Conservation (phyloP, 2,797 vertebrate species). For the Enoplosus armatus region DNA sequence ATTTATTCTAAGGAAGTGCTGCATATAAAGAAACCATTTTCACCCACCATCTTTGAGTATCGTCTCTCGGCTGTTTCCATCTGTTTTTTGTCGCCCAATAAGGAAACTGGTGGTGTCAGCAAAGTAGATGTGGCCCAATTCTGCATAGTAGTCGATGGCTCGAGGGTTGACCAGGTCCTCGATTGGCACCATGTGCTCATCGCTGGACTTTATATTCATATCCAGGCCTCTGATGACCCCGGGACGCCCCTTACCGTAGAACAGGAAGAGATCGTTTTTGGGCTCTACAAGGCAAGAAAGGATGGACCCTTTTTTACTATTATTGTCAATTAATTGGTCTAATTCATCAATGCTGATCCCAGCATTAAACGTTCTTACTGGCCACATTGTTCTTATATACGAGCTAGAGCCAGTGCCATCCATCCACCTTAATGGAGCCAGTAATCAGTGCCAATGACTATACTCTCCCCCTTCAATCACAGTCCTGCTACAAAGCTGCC, state of each 20-base stretch:
- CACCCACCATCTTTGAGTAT: conserved; percentile 95
- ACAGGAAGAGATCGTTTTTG: conserved; percentile 97
- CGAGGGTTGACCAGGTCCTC: conserved; percentile 97
- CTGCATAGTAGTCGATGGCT: conserved; percentile 95
- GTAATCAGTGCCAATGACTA: conserved; percentile 82
- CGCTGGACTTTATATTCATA: conserved; percentile 93
- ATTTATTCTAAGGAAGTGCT: background rate
- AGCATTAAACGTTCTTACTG: conserved; percentile 77
- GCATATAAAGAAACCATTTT: background rate
- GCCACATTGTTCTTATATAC: conserved; percentile 77
- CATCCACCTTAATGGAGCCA: conserved; percentile 82
- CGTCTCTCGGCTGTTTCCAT: conserved; percentile 93
- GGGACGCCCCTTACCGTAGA: conserved; percentile 98
- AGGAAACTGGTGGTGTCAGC: conserved; percentile 99
- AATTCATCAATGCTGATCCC: conserved; percentile 79
- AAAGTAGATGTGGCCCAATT: conserved; percentile 95
- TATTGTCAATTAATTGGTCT: conserved; percentile 79
- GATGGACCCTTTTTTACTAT: conserved; percentile 59
- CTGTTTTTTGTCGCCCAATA: conserved; percentile 96
- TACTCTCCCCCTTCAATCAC: conserved; percentile 76
- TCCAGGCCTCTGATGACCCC: conserved; percentile 96
- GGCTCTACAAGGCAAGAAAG: conserved; percentile 88
- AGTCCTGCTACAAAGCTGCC: conserved; percentile 55
- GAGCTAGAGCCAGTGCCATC: conserved; percentile 67
- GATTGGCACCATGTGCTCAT: conserved; percentile 96